These are phyloP conservation scores for Mimumesa dahlbomi DNA, from an alignment of 2,888 invertebrate species.

Conservation along the genomic window DNA sequence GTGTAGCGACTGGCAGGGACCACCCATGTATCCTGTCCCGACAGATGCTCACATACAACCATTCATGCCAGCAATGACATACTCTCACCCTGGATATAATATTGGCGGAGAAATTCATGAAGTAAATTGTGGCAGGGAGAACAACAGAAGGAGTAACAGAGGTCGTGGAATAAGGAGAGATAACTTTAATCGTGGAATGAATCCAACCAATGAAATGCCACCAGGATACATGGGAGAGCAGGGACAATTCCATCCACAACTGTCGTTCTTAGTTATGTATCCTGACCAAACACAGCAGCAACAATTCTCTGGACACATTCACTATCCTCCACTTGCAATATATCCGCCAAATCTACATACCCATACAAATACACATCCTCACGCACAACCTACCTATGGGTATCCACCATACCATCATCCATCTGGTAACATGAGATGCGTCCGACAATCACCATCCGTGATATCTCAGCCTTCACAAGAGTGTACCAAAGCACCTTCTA, in stretches of 20 bases:
- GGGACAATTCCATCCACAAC: conserved; percentile 64
- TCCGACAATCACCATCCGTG: conserved; percentile 72
- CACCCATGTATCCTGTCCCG: conserved; percentile 83
- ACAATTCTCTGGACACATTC: conserved; percentile 66
- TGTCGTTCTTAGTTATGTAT: conserved; percentile 61
- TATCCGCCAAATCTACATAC: conserved; percentile 66
- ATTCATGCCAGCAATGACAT: conserved; percentile 80
- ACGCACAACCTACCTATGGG: conserved; percentile 62
- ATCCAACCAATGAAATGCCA: conserved; percentile 69
- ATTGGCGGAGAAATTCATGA: conserved; percentile 60
- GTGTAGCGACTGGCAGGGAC: conserved; percentile 60
- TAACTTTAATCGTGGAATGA: conserved; percentile 66
- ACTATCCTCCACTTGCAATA: conserved; percentile 61
- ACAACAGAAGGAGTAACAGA: conserved; percentile 64
- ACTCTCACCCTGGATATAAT: conserved; percentile 58
- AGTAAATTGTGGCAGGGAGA: conserved; percentile 60
- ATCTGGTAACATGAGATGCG: conserved; percentile 80
- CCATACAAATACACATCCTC: conserved; percentile 62
- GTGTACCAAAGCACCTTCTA: conserved; percentile 47
- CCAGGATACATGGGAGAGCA: conserved; percentile 66
- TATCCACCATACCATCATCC: conserved; percentile 76
- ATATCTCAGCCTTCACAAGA: conserved; percentile 78
- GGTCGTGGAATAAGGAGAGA: conserved; percentile 69
- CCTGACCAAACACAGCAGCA: conserved; percentile 66
- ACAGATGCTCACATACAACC: conserved; percentile 87